A percentile compares a stretch with the other conserved stretches of the same genome.
phyloP scores from a whole-genome alignment of 2,797 vertebrate genomes.

The Myotis findleyi region DNA sequence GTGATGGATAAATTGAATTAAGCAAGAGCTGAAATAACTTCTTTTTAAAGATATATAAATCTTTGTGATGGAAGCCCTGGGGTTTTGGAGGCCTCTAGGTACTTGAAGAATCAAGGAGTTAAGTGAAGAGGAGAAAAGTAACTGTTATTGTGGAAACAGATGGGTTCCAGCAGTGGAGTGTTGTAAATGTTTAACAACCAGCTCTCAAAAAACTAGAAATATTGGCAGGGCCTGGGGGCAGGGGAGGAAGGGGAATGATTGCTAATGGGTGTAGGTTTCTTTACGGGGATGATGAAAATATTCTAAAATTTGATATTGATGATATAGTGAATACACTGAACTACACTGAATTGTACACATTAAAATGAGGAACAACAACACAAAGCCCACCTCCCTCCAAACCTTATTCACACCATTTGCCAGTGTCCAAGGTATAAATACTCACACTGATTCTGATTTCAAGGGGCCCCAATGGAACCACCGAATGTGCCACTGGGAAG shows the following conservation, averaged over 20 bases:
- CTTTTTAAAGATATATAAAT: constrained; percentile 41
- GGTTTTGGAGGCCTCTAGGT: background rate
- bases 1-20: constrained; percentile 52
- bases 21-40: constrained; percentile 53
- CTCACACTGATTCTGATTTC: background rate
- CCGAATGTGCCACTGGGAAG: rapidly evolving
- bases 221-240: background rate
- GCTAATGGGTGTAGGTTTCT: background rate
- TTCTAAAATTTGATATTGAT: background rate
- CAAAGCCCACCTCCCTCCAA: background rate
- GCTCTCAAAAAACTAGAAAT: background rate
- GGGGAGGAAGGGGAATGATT: background rate
- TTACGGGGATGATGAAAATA: background rate
- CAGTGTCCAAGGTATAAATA: background rate
- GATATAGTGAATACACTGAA: background rate
- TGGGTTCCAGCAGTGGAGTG: background rate
- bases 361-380: background rate
- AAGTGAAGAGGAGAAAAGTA: background rate
- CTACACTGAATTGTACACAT: background rate
- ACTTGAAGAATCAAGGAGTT: constrained; percentile 16
- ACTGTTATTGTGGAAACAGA: background rate
- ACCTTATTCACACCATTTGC: background rate
- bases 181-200: background rate
- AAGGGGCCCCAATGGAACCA: too few species aligned
- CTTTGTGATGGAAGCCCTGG: background rate